A percentile compares a stretch with the other conserved stretches of the same genome.
These are phyloP conservation scores for Poecilia wingei DNA, from an alignment of 2,797 vertebrate species.

Conservation along the genomic window DNA sequence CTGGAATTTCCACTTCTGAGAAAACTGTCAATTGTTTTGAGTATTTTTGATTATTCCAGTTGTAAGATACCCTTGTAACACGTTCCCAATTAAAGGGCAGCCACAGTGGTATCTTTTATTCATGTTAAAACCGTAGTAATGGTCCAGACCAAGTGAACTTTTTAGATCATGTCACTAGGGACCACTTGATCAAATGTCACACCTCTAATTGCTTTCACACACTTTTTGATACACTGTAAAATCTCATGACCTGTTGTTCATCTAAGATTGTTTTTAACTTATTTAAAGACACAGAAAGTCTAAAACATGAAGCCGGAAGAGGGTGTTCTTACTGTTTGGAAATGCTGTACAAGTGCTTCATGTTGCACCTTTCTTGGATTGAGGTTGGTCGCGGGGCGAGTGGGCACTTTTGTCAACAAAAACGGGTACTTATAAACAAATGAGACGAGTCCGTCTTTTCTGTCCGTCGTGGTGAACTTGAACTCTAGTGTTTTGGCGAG, in stretches of 20 bases:
- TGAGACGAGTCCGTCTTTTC: conserved; percentile 59
- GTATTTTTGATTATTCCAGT: background rate
- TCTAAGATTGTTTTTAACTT: background rate
- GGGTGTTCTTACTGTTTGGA: conserved; percentile 5
- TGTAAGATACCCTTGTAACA: background rate
- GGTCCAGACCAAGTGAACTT: background rate
- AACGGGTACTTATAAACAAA: conserved; percentile 82
- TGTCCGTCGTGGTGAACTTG: conserved; percentile 48
- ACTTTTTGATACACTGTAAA: background rate
- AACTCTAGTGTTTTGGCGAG: conserved; percentile 70
- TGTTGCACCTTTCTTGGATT: conserved; percentile 79
- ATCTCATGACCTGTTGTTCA: conserved; percentile 4
- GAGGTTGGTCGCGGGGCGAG: conserved; percentile 71
- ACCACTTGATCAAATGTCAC: background rate
- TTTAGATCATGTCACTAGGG: background rate
- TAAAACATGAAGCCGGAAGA: background rate
- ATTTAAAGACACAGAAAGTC: background rate
- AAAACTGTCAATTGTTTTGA: background rate
- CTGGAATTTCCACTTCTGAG: background rate
- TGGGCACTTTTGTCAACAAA: conserved; percentile 82
- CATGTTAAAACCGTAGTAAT: background rate
- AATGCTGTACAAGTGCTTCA: conserved; percentile 54
- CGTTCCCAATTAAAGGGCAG: background rate
- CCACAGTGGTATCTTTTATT: background rate
- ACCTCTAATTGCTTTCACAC: background rate